Percentiles rank a stretch among this genome's conserved stretches.
phyloP scores from a whole-genome alignment of 1,140 invertebrate species.

The Drosophila carrolli region DNA sequence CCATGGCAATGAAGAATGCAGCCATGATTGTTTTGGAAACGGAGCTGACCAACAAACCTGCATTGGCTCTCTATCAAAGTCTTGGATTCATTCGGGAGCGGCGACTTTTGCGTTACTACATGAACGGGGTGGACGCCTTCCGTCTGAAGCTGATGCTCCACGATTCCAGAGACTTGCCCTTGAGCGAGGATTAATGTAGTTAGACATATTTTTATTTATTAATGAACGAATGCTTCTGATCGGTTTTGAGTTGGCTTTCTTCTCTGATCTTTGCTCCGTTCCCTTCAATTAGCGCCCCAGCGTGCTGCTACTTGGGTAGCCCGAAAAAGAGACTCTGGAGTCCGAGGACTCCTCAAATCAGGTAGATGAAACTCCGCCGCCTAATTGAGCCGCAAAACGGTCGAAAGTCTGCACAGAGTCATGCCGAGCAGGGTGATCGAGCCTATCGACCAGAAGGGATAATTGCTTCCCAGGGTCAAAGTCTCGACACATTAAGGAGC shows the following conservation, averaged over 20 bases:
- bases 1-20: conserved; percentile 96
- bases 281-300: conserved; percentile 63
- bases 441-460: conserved; percentile 47
- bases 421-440: conserved; percentile 24
- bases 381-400: conserved; percentile 63
- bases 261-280: conserved; percentile 6
- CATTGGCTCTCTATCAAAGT: conserved; percentile 97
- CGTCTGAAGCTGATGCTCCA: conserved; percentile 97
- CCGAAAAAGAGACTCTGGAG: neutral
- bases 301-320: conserved; percentile 55
- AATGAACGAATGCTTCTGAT: conserved; percentile 15
- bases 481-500: conserved; percentile 49
- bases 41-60: conserved; percentile 98
- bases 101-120: conserved; percentile 98
- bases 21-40: conserved; percentile 99
- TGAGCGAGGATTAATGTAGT: conserved; percentile 6
- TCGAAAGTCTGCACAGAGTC: conserved; percentile 1
- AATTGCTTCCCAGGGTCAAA: conserved; percentile 71
- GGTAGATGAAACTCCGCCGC: conserved; percentile 50
- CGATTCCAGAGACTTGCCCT: conserved; percentile 84
- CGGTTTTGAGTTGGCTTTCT: neutral
- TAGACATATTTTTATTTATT: neutral
- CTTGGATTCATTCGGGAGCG: conserved; percentile 99
- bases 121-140: conserved; percentile 98
- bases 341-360: conserved; percentile 16